Percentiles rank a stretch among this genome's conserved stretches.
These are phyloP conservation scores for Osedax frankpressi DNA, from an alignment of 2,888 invertebrate genomes.

Conservation along the genomic window DNA sequence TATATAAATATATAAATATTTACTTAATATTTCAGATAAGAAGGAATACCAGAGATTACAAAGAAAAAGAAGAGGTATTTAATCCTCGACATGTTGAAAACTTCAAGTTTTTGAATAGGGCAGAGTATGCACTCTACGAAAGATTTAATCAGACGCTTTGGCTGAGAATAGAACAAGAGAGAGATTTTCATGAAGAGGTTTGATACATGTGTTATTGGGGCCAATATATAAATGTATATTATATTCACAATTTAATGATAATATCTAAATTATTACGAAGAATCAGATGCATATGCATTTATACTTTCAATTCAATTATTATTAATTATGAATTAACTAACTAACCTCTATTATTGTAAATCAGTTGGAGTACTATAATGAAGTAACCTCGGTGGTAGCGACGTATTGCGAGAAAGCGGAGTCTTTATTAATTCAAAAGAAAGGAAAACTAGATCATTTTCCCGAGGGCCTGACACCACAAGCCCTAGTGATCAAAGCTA, in stretches of 20 bases:
- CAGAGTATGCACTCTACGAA: slow-evolving; percentile 37
- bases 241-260: too few relatives aligned
- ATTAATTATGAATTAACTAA: too few relatives aligned
- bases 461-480: neutral
- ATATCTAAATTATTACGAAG: too few relatives aligned
- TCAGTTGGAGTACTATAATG: neutral
- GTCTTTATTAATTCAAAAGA: neutral
- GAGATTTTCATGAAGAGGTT: neutral
- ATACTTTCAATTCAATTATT: too few relatives aligned
- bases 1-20: neutral
- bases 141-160: slow-evolving; percentile 38
- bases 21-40: slow-evolving; percentile 15
- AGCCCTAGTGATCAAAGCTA: neutral
- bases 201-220: neutral
- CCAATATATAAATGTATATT: too few relatives aligned
- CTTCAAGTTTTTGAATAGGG: slow-evolving; percentile 34
- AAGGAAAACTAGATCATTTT: neutral
- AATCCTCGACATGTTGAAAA: slow-evolving; percentile 27
- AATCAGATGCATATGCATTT: too few relatives aligned
- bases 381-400: neutral
- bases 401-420: neutral
- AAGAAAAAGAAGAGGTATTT: neutral
- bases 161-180: slow-evolving; percentile 27
- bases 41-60: slow-evolving; percentile 28
- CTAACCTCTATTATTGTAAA: too few relatives aligned